Base-by-base conservation (phyloP, 2,888 invertebrate genomes). In the Dysmachus trigonus region DNA sequence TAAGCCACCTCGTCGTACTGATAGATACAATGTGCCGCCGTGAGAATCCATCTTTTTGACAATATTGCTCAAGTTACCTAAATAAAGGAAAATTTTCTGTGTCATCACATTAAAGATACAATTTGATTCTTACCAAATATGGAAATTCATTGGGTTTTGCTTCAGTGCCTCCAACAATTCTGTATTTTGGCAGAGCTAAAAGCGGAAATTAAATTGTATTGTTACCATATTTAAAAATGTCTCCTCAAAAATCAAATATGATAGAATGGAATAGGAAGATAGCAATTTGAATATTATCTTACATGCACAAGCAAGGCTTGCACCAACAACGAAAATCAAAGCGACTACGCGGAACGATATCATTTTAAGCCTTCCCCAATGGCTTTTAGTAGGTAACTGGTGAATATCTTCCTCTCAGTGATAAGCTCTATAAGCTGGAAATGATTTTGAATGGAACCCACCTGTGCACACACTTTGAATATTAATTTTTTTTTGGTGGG, bases 21-120 rank as follows among this genome's bases (percentile, higher is more conserved):
- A 27, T 41, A 31, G 71, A 85, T 77, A 62, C 85, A 85, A 47
- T 85, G 85, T 18, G 62, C 85, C 30, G 85, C 85, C 18, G 85
- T 85, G 47, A 85, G 22, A 7, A 85, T 79, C 77, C 79, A 85
- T 13, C 77, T 62, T 0, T 85, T 41, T 22, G 62, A 30, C 18
- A 85, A 13, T 18, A 85, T 85, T 7, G 79, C 71, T 41, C 85
- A 51, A 5, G 85, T 62, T 15, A 83, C 30, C 72, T 72, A 1
- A 2, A 35, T 1, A 38, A 38, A 41, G 15, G 30, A 30, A 30
- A 41, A 27, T 5, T 30, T 6, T 15, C 1, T 2, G 1, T 18
- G 33, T 15, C 13, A 7, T 51, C 5, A 13, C 6, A 15, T 35
- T 15, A 33, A 33, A n/a, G 10, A 18, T 15, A 38, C 13, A 38